These are phyloP conservation scores for Alviniconcha marisindica DNA, from an alignment of 1,140 invertebrate species.

Conservation along the genomic window DNA sequence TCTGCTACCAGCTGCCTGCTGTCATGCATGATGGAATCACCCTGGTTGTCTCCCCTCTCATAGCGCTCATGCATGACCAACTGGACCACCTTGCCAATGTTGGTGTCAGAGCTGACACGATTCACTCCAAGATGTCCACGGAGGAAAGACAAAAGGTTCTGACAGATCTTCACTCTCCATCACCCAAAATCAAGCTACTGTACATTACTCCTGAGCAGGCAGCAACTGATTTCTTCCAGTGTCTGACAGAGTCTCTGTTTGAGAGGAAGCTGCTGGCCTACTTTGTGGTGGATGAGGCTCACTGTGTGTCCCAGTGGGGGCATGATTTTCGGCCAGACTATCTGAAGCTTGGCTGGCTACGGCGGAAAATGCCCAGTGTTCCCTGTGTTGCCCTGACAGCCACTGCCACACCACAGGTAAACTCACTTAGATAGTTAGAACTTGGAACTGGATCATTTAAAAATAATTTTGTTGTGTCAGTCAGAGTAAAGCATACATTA, in stretches of 20 bases:
- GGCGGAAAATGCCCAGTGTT: slow-evolving; percentile 80
- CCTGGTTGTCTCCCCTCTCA: slow-evolving; percentile 83
- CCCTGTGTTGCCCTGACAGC: slow-evolving; percentile 89
- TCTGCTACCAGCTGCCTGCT: slow-evolving; percentile 85
- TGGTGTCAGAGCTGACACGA: slow-evolving; percentile 87
- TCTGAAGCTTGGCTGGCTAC: slow-evolving; percentile 87
- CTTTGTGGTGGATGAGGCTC: slow-evolving; percentile 96
- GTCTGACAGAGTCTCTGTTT: slow-evolving; percentile 75
- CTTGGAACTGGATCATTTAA: too few relatives aligned
- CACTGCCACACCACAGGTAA: slow-evolving; percentile 82
- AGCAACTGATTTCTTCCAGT: slow-evolving; percentile 85
- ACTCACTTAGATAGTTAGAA: too few relatives aligned
- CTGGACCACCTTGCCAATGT: slow-evolving; percentile 76
- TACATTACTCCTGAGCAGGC: slow-evolving; percentile 96
- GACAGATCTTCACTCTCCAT: slow-evolving; percentile 58
- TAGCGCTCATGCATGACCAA: slow-evolving; percentile 84
- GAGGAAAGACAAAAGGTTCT: slow-evolving; percentile 85
- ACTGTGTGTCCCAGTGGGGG: slow-evolving; percentile 98
- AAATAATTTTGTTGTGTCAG: too few relatives aligned
- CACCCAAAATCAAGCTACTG: slow-evolving; percentile 85
- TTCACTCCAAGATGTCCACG: slow-evolving; percentile 90
- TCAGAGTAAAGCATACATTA: too few relatives aligned
- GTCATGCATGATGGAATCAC: slow-evolving; percentile 79
- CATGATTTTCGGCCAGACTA: slow-evolving; percentile 98
- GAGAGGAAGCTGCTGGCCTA: slow-evolving; percentile 79